Evolutionary conservation across 2,797 vertebrate genomes (phyloP).

Genomic region (Diceros bicornis): DNA sequence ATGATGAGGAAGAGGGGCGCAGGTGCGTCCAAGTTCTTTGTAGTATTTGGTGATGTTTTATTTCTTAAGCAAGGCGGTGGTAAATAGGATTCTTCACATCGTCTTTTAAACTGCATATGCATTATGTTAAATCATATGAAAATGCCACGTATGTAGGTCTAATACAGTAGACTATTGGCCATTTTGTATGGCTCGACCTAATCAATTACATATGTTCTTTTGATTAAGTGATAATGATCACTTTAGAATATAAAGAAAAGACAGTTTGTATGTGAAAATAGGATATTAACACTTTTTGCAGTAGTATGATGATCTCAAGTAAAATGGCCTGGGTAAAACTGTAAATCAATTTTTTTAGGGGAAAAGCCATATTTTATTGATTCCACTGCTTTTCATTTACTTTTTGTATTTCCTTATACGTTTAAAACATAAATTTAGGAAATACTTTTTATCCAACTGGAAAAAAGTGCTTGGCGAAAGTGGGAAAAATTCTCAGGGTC

Average conservation of each 20-base stretch:
- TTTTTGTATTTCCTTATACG: background rate
- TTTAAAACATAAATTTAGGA: slow-evolving; percentile 22
- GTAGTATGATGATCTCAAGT: background rate
- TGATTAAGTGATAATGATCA: background rate
- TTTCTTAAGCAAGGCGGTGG: background rate
- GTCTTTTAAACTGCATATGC: background rate
- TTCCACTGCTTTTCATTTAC: background rate
- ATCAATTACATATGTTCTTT: background rate
- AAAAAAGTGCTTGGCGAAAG: background rate
- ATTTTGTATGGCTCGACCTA: background rate
- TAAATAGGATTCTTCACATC: too few relatives aligned
- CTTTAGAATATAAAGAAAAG: background rate
- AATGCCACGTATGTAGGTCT: background rate
- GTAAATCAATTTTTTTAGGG: background rate
- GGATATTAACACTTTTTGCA: background rate
- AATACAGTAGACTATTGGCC: background rate
- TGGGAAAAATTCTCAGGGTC: background rate
- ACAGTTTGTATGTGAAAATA: background rate
- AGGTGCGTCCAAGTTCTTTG: background rate
- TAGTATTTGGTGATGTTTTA: background rate
- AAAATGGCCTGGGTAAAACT: background rate
- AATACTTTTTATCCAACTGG: background rate
- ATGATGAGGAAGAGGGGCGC: background rate
- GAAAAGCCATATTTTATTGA: background rate
- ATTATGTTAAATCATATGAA: background rate